A percentile compares a stretch with the other conserved stretches of the same genome.
Evolutionary conservation across 2,797 vertebrate species (phyloP).

Genomic region (Bufotes viridis): DNA sequence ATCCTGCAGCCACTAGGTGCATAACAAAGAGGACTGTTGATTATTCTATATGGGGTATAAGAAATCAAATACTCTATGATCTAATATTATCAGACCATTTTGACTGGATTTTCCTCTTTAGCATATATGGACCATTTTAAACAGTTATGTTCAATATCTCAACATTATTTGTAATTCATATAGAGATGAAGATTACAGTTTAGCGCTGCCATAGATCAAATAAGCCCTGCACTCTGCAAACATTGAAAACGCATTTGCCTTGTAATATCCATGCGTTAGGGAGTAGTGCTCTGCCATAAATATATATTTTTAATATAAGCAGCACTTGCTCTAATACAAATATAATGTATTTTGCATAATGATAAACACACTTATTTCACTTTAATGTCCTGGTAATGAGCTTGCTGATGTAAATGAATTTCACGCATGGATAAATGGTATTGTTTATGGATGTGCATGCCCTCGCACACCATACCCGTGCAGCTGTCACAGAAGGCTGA

Average conservation of each 20-base stretch:
- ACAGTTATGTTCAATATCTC: not conserved
- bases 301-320: slow-evolving; percentile 49
- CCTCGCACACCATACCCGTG: slow-evolving; percentile 33
- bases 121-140: not conserved
- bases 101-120: not conserved
- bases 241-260: slow-evolving; percentile 40
- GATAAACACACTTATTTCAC: slow-evolving; percentile 52
- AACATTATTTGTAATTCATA: not conserved
- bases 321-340: slow-evolving; percentile 52
- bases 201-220: slow-evolving; percentile 8
- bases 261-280: slow-evolving; percentile 4
- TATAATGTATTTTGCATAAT: slow-evolving; percentile 58
- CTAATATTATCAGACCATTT: not conserved
- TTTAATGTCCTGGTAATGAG: slow-evolving; percentile 60
- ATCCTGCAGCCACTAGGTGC: no score
- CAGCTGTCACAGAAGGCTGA: not conserved
- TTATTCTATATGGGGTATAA: no score
- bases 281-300: slow-evolving; percentile 28
- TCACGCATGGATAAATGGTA: slow-evolving; percentile 52
- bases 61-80: not conserved
- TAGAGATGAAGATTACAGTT: not conserved
- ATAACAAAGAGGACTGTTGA: no score
- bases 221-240: not conserved
- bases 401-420: slow-evolving; percentile 46
- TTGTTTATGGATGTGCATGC: slow-evolving; percentile 57